These are phyloP conservation scores for Xyrichtys novacula DNA, from an alignment of 2,797 vertebrate species.

Conservation along the genomic window DNA sequence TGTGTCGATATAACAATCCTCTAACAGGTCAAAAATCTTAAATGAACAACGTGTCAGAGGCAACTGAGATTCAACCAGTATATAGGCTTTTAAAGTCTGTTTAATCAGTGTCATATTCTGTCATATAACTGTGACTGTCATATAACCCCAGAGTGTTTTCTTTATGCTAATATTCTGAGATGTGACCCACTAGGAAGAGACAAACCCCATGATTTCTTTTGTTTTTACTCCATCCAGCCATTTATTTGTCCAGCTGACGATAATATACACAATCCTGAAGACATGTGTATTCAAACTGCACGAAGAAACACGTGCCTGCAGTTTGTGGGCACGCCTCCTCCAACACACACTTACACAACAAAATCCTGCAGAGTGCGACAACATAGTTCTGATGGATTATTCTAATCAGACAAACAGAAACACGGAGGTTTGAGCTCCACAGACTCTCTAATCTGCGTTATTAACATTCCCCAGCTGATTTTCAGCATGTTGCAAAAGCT, in stretches of 20 bases:
- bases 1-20: background rate
- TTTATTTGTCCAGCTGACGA: slow-evolving; percentile 79
- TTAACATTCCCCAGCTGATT: slow-evolving; percentile 85
- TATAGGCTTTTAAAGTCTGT: no score
- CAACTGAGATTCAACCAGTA: background rate
- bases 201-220: slow-evolving; percentile 38
- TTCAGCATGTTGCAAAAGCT: slow-evolving; percentile 52
- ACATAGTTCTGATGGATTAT: slow-evolving; percentile 77
- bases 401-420: slow-evolving; percentile 82
- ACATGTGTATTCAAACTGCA: slow-evolving; percentile 39
- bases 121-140: no score
- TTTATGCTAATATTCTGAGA: slow-evolving; percentile 1
- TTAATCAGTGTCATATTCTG: no score
- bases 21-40: background rate
- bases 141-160: no score
- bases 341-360: slow-evolving; percentile 20
- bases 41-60: no score
- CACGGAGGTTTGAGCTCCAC: slow-evolving; percentile 71
- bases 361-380: slow-evolving; percentile 41
- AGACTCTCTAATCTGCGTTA: slow-evolving; percentile 79
- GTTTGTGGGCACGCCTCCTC: slow-evolving; percentile 6
- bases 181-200: slow-evolving; percentile 26
- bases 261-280: slow-evolving; percentile 44
- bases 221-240: slow-evolving; percentile 27
- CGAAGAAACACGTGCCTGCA: slow-evolving; percentile 10